Base-by-base conservation (phyloP, 2,797 vertebrate genomes). In the Iguana delicatissima region DNA sequence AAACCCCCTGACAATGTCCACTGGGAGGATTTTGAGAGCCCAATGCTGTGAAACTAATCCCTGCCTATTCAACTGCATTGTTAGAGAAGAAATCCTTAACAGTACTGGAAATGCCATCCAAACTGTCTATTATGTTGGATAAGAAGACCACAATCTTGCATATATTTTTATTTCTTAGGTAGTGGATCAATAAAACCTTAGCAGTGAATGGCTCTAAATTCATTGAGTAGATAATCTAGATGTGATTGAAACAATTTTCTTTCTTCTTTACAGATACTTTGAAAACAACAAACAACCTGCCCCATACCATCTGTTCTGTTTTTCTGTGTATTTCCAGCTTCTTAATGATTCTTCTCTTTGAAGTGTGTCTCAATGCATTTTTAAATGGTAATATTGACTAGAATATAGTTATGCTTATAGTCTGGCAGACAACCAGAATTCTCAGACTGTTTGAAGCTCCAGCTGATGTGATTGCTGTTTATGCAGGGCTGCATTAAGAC, bases 1-100 rank as follows among this genome's bases (percentile, higher is more conserved):
- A 93, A 93, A 91, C 57, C 46, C 46, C 42, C 89, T 89, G 32
- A 67, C 69, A 32, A 73, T 90, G 55, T 38, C 88, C 88, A 85
- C 1, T 1, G 72, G 93, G 91, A 72, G 29, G 87, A 90, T 81
- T 46, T 62, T 92, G 90, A 0, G 0, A 13, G 89, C 92, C 5
- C 90, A 86, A 86, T 59, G 3, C 38, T 83, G 73, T 6, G 46
- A 89, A 59, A 84, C 64, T 85, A 90, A 90, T 83, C 82, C n/a
- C n/a, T 62, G 50, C n/a, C 1, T 85, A 84, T 87, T 91, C 50
- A 86, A 52, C 38, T 69, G 59, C 50, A 18, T 79, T 84, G 81
- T 87, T 77, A 83, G 57, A 79, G 59, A 59, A 2, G 10, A 92
- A 83, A 24, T 62, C 13, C 57, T 9, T 6, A 20, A 57, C 85